These are phyloP conservation scores for Lepidocyrtoides sp. DNA, from an alignment of 2,888 invertebrate species.

Conservation along the genomic window DNA sequence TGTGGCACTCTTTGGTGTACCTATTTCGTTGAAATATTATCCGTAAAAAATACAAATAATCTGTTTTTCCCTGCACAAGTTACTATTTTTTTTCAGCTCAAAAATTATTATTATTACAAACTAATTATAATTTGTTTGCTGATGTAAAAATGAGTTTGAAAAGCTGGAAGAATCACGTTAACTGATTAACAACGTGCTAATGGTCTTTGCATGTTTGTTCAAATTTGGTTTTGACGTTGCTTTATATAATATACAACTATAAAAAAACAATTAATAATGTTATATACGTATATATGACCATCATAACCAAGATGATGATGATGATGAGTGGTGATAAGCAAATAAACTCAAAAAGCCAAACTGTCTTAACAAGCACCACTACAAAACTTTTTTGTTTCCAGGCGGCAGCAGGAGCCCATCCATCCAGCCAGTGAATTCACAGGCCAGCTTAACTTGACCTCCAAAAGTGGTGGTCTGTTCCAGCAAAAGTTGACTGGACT, in stretches of 20 bases:
- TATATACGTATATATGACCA: not conserved
- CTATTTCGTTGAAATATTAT: too few relatives aligned
- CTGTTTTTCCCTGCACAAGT: not conserved
- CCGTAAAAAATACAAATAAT: too few relatives aligned
- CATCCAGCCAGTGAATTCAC: not conserved
- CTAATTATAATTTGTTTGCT: not conserved
- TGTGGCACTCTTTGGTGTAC: slow-evolving; percentile 1
- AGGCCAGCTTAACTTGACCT: slow-evolving; percentile 49
- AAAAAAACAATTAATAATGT: not conserved
- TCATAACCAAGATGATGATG: not conserved
- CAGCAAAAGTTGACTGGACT: not conserved
- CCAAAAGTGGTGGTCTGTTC: slow-evolving; percentile 23
- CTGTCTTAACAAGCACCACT: slow-evolving; percentile 23
- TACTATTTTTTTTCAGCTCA: too few relatives aligned
- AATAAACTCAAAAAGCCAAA: not conserved
- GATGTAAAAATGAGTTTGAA: not conserved
- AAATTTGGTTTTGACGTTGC: not conserved
- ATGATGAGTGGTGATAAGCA: slow-evolving; percentile 21
- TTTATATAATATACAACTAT: not conserved
- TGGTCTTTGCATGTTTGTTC: slow-evolving; percentile 2
- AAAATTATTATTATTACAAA: too few relatives aligned
- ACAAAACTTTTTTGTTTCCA: slow-evolving; percentile 5
- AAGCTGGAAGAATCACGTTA: slow-evolving; percentile 10
- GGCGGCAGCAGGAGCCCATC: not conserved
- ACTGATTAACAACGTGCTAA: not conserved